Evolutionary conservation across 2,113 vertebrate species (phyloP).

Genomic region (Pangasianodon gigas): DNA sequence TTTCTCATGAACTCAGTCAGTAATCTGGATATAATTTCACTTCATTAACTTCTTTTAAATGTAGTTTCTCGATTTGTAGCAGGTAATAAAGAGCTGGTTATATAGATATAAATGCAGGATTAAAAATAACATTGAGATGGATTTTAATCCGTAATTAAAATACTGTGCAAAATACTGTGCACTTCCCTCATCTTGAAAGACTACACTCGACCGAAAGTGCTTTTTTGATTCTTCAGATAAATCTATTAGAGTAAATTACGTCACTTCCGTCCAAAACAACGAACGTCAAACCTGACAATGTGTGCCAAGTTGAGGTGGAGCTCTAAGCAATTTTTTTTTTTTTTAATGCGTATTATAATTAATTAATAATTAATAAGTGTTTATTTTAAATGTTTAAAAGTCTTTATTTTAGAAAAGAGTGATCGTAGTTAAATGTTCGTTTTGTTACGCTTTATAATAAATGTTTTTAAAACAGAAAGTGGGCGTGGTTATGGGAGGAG

Average conservation of each 20-base stretch:
- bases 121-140: not conserved
- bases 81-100: not conserved
- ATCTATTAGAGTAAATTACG: constrained; percentile 28
- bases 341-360: not conserved
- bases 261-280: constrained; percentile 62
- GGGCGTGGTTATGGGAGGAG: constrained; percentile 22
- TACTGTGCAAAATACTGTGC: not conserved
- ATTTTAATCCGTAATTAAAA: not conserved
- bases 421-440: not conserved
- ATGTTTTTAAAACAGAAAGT: not conserved
- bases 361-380: not conserved
- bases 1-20: not conserved
- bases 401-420: not conserved
- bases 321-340: not conserved
- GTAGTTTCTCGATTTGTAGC: not conserved
- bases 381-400: not conserved
- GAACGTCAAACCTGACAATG: constrained; percentile 60
- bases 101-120: not conserved
- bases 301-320: not conserved
- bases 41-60: not conserved
- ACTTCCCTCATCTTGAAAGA: too few relatives aligned
- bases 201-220: constrained; percentile 16
- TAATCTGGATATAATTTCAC: not conserved
- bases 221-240: not conserved
- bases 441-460: not conserved